Conservation (phyloP, 2,888 invertebrate species). For the Cryptocephalus primarius region DNA sequence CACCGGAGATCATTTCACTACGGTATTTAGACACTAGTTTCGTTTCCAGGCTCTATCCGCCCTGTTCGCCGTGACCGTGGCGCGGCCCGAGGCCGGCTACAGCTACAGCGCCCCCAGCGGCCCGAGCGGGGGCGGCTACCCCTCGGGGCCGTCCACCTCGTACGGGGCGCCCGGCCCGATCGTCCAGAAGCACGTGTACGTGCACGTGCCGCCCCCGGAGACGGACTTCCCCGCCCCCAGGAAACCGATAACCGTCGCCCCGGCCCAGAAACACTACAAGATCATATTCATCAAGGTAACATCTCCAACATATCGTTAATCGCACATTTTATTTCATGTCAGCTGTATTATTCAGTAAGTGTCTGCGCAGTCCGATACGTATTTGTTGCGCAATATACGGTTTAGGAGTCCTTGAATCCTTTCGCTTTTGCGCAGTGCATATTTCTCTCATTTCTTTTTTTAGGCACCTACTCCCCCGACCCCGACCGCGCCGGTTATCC, state of each 20-base stretch:
- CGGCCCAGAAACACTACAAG: slow-evolving; percentile 73
- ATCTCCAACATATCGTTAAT: neutral
- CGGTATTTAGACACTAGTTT: too few relatives aligned
- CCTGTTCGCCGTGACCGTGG: slow-evolving; percentile 33
- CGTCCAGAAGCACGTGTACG: slow-evolving; percentile 83
- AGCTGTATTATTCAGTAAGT: too few relatives aligned
- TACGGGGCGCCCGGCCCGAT: slow-evolving; percentile 67
- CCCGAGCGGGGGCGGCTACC: slow-evolving; percentile 40
- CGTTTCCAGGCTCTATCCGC: slow-evolving; percentile 29
- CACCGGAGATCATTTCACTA: too few relatives aligned
- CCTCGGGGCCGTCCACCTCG: slow-evolving; percentile 47
- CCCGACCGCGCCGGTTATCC: slow-evolving; percentile 71
- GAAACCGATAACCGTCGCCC: slow-evolving; percentile 42
- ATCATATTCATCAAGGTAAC: slow-evolving; percentile 70
- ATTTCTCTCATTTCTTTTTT: slow-evolving; percentile 27
- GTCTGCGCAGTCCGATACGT: too few relatives aligned
- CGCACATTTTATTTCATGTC: neutral
- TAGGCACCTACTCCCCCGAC: slow-evolving; percentile 79
- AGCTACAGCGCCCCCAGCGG: slow-evolving; percentile 25
- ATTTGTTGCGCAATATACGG: too few relatives aligned
- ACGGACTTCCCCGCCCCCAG: slow-evolving; percentile 62
- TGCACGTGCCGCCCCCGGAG: slow-evolving; percentile 83
- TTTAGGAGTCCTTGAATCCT: too few relatives aligned
- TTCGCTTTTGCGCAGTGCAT: neutral
- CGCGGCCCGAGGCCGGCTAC: slow-evolving; percentile 36